Evolutionary conservation across 2,113 vertebrate species (phyloP).

Genomic region (Otolemur garnettii): DNA sequence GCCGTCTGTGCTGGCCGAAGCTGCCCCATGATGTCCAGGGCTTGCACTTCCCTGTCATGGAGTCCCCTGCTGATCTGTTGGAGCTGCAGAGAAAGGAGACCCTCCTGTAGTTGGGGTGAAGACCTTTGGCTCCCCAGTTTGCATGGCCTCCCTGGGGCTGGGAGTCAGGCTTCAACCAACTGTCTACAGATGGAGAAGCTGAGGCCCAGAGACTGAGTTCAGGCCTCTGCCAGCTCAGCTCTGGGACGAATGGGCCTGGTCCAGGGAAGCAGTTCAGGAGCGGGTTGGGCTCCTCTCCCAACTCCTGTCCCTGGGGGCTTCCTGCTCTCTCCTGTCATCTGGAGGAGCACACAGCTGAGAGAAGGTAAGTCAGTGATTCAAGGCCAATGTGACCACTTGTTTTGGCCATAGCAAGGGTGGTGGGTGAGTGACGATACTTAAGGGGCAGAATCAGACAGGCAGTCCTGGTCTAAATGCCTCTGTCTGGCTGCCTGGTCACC

Average conservation of each 20-base stretch:
- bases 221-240: background rate
- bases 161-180: background rate
- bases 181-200: background rate
- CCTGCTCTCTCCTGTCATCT: background rate
- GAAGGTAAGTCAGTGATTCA: background rate
- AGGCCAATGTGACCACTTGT: background rate
- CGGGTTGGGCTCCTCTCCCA: no score
- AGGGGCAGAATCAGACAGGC: background rate
- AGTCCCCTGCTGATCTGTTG: background rate
- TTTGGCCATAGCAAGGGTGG: background rate
- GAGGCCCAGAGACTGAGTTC: background rate
- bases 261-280: background rate
- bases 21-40: background rate
- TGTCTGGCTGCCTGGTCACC: fast-evolving
- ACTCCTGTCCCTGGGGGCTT: fast-evolving
- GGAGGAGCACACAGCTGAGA: background rate
- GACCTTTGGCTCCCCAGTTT: background rate
- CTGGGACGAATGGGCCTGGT: background rate
- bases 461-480: fast-evolving
- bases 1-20: background rate
- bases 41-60: background rate
- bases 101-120: no score
- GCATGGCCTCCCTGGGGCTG: fast-evolving
- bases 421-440: background rate
- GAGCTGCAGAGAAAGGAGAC: background rate